phyloP scores from a whole-genome alignment of 2,888 invertebrate genomes.

The Apamea anceps region DNA sequence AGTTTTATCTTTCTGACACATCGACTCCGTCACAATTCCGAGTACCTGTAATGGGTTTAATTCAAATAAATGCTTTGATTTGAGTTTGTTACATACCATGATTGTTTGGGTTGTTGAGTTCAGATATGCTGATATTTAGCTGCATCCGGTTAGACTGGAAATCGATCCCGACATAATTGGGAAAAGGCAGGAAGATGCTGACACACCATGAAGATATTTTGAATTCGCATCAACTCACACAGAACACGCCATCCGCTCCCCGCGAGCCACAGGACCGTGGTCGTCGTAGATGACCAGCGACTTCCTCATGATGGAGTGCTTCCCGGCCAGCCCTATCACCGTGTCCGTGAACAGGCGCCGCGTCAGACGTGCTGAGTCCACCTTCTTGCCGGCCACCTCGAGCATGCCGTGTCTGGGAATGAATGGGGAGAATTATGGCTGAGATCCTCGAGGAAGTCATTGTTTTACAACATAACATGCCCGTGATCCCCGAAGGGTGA shows the following conservation, averaged over 20 bases:
- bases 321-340: conserved; percentile 94
- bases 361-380: conserved; percentile 91
- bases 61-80: too few relatives aligned
- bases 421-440: neutral
- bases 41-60: too few relatives aligned
- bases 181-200: too few relatives aligned
- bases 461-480: neutral
- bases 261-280: conserved; percentile 96
- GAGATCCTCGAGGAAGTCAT: too few relatives aligned
- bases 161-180: too few relatives aligned
- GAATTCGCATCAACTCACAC: conserved; percentile 88
- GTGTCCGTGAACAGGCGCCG: conserved; percentile 95
- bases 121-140: too few relatives aligned
- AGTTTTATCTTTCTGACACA: too few relatives aligned
- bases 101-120: too few relatives aligned
- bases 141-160: too few relatives aligned
- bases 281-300: conserved; percentile 97
- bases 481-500: neutral
- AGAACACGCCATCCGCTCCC: conserved; percentile 97
- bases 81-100: too few relatives aligned
- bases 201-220: too few relatives aligned
- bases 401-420: conserved; percentile 91
- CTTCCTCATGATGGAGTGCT: conserved; percentile 93
- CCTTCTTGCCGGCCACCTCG: conserved; percentile 93
- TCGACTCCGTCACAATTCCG: too few relatives aligned